Evolutionary conservation across 2,113 vertebrate genomes (phyloP).

Genomic region (Panthera tigris): DNA sequence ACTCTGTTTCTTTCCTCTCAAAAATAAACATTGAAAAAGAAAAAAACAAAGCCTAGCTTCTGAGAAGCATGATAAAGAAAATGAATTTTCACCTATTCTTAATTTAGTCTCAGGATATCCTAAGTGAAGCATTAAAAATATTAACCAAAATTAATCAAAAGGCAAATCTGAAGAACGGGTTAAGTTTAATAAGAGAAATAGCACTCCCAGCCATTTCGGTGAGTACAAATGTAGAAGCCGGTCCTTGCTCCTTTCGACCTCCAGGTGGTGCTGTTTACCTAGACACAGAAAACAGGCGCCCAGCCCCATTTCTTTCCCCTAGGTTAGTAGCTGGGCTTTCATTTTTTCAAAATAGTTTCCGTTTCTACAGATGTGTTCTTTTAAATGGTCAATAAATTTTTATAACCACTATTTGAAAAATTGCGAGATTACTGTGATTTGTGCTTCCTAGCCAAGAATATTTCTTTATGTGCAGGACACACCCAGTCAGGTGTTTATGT

Average conservation of each 20-base stretch:
- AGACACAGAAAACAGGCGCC: not conserved
- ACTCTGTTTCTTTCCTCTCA: too few species aligned
- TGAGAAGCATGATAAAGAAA: constrained; percentile 11
- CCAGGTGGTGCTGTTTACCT: constrained; percentile 81
- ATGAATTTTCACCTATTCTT: not conserved
- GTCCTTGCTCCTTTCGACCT: constrained; percentile 47
- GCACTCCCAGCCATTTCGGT: not conserved
- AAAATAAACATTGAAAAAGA: too few species aligned
- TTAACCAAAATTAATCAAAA: constrained; percentile 42
- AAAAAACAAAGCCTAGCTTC: not conserved
- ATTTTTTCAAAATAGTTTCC: constrained; percentile 55
- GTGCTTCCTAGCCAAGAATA: constrained; percentile 62
- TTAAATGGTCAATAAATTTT: constrained; percentile 80
- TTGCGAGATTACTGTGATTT: constrained; percentile 67
- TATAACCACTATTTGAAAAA: constrained; percentile 80
- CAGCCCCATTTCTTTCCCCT: constrained; percentile 5
- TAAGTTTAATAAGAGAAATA: not conserved
- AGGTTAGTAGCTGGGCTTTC: constrained; percentile 47
- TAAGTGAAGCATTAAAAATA: not conserved
- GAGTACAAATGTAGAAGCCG: not conserved
- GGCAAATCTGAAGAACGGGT: not conserved
- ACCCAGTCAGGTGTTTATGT: not conserved
- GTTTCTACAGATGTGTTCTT: constrained; percentile 74
- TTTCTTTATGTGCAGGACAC: constrained; percentile 35
- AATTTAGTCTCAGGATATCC: not conserved